Percentiles rank a stretch among this genome's conserved stretches.
Evolutionary conservation across 1,140 invertebrate species (phyloP).

Genomic region (Drosophila orosa): DNA sequence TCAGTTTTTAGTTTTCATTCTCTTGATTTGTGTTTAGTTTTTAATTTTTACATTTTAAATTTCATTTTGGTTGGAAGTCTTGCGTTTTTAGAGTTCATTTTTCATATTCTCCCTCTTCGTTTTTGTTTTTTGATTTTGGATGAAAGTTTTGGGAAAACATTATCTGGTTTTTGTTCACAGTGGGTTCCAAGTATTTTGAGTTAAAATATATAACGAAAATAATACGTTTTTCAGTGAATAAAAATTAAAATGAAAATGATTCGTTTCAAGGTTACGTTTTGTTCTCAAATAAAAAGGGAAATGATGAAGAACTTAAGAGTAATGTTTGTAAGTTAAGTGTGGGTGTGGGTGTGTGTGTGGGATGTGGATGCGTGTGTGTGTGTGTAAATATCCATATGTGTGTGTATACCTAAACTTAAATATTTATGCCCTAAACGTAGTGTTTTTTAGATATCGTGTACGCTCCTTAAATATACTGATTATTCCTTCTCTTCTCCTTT

Average conservation of each 20-base stretch:
- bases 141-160: constrained; percentile 30
- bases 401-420: constrained; percentile 39
- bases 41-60: constrained; percentile 41
- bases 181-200: constrained; percentile 22
- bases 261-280: constrained; percentile 24
- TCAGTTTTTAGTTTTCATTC: constrained; percentile 43
- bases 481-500: constrained; percentile 15
- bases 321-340: constrained; percentile 6
- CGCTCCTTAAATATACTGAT: constrained; percentile 57
- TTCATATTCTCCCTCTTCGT: constrained; percentile 34
- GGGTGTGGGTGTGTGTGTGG: constrained; percentile 34
- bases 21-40: constrained; percentile 20
- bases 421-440: constrained; percentile 42
- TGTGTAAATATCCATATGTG: constrained; percentile 41
- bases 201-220: constrained; percentile 17
- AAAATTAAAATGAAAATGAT: constrained; percentile 16
- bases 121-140: constrained; percentile 37
- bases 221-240: constrained; percentile 16
- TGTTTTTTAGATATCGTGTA: constrained; percentile 54
- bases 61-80: constrained; percentile 69
- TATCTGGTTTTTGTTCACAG: constrained; percentile 38
- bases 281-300: constrained; percentile 31
- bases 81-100: constrained; percentile 54
- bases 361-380: constrained; percentile 23
- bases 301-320: constrained; percentile 12